Evolutionary conservation across 2,113 vertebrate species (phyloP).

Genomic region (Ovis canadensis): DNA sequence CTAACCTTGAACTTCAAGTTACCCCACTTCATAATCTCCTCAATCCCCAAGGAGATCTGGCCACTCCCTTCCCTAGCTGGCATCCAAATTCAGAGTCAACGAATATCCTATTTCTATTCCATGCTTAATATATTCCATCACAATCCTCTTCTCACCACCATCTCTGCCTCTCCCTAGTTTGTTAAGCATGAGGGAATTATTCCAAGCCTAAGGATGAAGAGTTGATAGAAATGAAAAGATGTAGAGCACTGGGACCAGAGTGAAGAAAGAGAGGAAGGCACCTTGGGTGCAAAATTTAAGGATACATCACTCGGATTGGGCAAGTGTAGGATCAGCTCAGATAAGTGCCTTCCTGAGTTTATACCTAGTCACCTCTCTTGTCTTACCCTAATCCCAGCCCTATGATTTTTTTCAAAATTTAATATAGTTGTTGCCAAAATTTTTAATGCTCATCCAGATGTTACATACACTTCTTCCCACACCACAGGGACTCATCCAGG

Average conservation of each 20-base stretch:
- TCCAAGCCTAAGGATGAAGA: not conserved
- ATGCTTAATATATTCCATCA: not conserved
- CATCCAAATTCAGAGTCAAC: not conserved
- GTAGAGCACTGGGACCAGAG: not conserved
- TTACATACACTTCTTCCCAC: not conserved
- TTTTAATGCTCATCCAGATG: not conserved
- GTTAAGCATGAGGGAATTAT: not conserved
- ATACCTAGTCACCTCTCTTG: not conserved
- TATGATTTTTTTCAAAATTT: not conserved
- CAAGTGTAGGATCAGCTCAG: not conserved
- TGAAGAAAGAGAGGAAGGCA: not conserved
- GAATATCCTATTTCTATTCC: not conserved
- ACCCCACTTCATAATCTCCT: not conserved
- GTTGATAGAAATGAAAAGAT: not conserved
- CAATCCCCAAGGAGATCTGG: not conserved
- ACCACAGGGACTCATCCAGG: not conserved
- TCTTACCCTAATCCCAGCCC: too few relatives aligned
- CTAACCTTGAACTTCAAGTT: not conserved
- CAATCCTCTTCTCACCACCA: not conserved
- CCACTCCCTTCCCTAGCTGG: not conserved
- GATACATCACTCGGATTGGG: rapidly evolving
- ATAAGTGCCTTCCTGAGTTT: not conserved
- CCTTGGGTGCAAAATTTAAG: not conserved
- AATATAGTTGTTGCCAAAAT: not conserved
- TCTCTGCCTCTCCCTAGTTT: not conserved